Evolutionary conservation across 2,113 vertebrate species (phyloP), one percentile per base, ranked within the genome.

Genomic region (Macquaria ambigua): DNA sequence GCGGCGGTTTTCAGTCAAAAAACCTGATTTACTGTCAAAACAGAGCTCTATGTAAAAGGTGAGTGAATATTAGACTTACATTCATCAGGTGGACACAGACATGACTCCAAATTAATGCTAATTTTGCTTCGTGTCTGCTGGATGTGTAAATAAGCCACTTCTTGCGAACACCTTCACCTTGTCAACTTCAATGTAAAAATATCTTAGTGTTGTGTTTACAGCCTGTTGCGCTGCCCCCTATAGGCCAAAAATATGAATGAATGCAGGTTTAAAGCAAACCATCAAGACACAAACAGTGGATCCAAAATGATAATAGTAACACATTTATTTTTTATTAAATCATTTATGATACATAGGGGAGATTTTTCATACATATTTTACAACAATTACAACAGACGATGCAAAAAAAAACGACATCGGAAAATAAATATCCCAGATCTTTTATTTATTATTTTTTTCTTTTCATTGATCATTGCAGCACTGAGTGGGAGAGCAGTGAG

Each of bases 271-370:
- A 21, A 10, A 41, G 41, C n/a, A 16, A 56, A 64, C 48, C 39
- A 31, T 39, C 8, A 18, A 16, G 14, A 37, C 39, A 8, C 0
- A 79, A 62, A 50, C 34, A 50, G 20, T 43, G 6, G 21, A 63
- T 23, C 34, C 62, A 52, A n/a, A 58, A 75, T 8, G 0, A 76
- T 82, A 78, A 80, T 39, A 63, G 48, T 21, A 61, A 63, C 75
- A 90, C 71, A 69, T 90, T 89, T 85, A 89, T 86, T 59, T 91
- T 70, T 89, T 88, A 82, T 74, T 83, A 88, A 85, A 80, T 86
- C 6, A 56, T 82, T 83, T 85, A n/a, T n/a, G 83, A 74, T 81
- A 79, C 87, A 90, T 11, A 52, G 48, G 37, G 72, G 43, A 75
- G 56, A 48, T 56, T 72, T 61, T 69, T 85, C 48, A 52, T 81